phyloP scores from a whole-genome alignment of 1,140 invertebrate genomes.

The Mya arenaria region DNA sequence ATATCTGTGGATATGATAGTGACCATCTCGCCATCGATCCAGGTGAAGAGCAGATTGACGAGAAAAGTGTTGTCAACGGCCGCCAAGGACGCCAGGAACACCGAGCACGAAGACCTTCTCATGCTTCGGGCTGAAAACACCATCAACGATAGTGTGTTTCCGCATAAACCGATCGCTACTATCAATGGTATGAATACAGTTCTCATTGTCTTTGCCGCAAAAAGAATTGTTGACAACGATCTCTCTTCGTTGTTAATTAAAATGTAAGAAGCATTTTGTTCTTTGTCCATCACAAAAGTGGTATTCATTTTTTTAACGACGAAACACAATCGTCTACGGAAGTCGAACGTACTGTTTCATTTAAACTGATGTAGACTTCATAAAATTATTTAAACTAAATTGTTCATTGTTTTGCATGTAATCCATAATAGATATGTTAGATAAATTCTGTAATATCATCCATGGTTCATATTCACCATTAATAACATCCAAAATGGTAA shows the following conservation, averaged over 20 bases:
- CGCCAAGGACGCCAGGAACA: constrained; percentile 31
- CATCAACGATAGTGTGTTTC: constrained; percentile 25
- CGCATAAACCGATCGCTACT: constrained; percentile 7
- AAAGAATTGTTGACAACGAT: neutral
- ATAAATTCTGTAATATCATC: too few relatives aligned
- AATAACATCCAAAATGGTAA: too few relatives aligned
- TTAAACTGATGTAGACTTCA: too few relatives aligned
- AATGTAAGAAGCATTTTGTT: neutral
- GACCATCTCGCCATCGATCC: constrained; percentile 26
- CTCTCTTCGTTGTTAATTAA: neutral
- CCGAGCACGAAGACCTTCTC: constrained; percentile 20
- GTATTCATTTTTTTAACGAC: too few relatives aligned
- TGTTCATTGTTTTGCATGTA: too few relatives aligned
- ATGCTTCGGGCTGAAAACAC: constrained; percentile 39
- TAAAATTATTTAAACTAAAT: too few relatives aligned
- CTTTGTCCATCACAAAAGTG: too few relatives aligned
- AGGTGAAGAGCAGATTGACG: constrained; percentile 7
- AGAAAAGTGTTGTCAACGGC: constrained; percentile 22
- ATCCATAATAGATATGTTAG: too few relatives aligned
- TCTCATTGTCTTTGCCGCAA: neutral
- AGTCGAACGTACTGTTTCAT: too few relatives aligned
- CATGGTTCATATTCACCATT: too few relatives aligned
- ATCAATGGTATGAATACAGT: constrained; percentile 31
- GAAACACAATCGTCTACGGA: too few relatives aligned
- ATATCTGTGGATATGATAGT: neutral